A percentile compares a stretch with the other conserved stretches of the same genome.
phyloP scores from a whole-genome alignment of 2,113 vertebrate species.

The Aegotheles bennettii region DNA sequence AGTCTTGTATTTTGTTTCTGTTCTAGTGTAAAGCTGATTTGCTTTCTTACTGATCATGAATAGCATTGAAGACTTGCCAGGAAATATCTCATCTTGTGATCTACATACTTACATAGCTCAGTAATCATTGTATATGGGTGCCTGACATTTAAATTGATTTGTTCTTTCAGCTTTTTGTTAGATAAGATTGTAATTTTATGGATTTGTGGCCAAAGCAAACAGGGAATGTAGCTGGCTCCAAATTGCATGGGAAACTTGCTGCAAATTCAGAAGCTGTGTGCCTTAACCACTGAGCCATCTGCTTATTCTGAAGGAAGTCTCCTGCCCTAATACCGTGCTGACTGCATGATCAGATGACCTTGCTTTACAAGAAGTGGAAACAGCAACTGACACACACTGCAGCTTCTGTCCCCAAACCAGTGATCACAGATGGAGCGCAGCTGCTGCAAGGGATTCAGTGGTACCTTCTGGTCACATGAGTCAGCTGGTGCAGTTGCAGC shows the following conservation, averaged over 20 bases:
- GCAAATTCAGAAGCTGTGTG: not conserved
- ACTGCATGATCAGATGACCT: slow-evolving; percentile 4
- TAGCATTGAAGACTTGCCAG: not conserved
- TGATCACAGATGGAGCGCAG: slow-evolving; percentile 30
- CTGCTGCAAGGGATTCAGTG: slow-evolving; percentile 12
- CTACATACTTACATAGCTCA: not conserved
- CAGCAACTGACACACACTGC: not conserved
- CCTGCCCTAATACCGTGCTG: not conserved
- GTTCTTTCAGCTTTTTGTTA: not conserved
- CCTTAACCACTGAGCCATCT: not conserved
- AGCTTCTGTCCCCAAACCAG: slow-evolving; percentile 22
- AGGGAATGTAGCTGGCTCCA: not conserved
- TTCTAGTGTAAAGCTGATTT: not conserved
- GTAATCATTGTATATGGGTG: not conserved
- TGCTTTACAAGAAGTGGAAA: not conserved
- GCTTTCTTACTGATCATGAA: not conserved
- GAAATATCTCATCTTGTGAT: not conserved
- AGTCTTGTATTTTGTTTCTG: not conserved
- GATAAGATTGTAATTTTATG: not conserved
- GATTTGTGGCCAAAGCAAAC: not conserved
- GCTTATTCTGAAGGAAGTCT: not conserved
- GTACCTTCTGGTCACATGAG: slow-evolving; percentile 13
- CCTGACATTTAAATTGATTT: not conserved
- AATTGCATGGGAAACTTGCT: not conserved
- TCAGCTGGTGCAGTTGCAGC: slow-evolving; percentile 27